Percentiles rank a stretch among this genome's conserved stretches.
Evolutionary conservation across 2,797 vertebrate genomes (phyloP).

Genomic region (Epinephelus awoara): DNA sequence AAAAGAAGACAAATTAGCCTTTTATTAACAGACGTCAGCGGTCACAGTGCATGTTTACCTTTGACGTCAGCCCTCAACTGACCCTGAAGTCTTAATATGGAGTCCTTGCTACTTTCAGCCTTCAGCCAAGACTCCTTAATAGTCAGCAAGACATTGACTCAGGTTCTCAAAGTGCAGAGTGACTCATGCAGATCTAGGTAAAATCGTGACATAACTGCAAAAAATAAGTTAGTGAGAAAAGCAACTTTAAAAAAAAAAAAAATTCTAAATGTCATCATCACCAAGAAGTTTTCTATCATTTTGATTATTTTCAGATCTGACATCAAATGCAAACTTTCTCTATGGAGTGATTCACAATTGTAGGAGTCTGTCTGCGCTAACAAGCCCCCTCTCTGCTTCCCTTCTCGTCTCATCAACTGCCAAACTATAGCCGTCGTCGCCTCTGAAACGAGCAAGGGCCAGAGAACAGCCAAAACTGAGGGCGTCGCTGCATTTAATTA

Average conservation of each 20-base stretch:
- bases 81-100: slow-evolving; percentile 36
- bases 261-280: neutral
- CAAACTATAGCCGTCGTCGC: slow-evolving; percentile 2
- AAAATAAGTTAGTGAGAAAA: neutral
- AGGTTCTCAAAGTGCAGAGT: slow-evolving; percentile 20
- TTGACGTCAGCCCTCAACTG: slow-evolving; percentile 22
- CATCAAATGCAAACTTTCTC: neutral
- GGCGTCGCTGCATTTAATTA: slow-evolving; percentile 4
- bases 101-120: slow-evolving; percentile 11
- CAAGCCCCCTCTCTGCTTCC: slow-evolving; percentile 12
- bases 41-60: slow-evolving; percentile 34
- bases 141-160: slow-evolving; percentile 19
- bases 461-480: slow-evolving; percentile 9
- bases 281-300: neutral
- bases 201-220: neutral
- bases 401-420: slow-evolving; percentile 25
- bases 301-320: neutral
- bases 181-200: slow-evolving; percentile 26
- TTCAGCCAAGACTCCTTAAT: neutral
- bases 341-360: slow-evolving; percentile 12
- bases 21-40: neutral
- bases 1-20: too few species aligned
- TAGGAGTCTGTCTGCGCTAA: slow-evolving; percentile 22
- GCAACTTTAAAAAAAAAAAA: neutral
- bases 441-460: slow-evolving; percentile 20